Evolutionary conservation across 2,888 invertebrate species (phyloP).

Genomic region (Macrophya alboannulata): DNA sequence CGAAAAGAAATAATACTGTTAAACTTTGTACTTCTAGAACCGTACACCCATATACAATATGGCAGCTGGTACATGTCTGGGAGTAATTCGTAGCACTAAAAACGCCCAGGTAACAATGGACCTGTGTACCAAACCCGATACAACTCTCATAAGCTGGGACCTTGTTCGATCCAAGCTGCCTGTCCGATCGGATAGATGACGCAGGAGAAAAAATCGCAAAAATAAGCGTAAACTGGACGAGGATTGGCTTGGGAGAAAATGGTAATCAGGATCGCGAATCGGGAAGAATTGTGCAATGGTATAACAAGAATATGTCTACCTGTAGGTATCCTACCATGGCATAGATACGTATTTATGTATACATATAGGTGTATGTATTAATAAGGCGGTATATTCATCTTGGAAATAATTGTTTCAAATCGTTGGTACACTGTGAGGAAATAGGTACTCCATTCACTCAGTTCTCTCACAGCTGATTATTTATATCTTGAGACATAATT

Average conservation of each 20-base stretch:
- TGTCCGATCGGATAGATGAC: conserved; percentile 71
- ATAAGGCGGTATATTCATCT: background rate
- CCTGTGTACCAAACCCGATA: conserved; percentile 82
- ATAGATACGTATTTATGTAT: background rate
- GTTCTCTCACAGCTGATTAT: background rate
- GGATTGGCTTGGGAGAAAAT: conserved; percentile 64
- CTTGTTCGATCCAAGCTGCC: conserved; percentile 76
- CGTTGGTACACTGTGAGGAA: background rate
- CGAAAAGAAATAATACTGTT: background rate
- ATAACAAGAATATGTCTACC: background rate
- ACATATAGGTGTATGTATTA: background rate
- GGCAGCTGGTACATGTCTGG: conserved; percentile 92
- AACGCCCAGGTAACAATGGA: conserved; percentile 83
- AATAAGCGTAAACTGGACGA: conserved; percentile 62
- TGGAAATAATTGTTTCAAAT: background rate
- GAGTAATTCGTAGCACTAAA: conserved; percentile 80
- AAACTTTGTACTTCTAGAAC: conserved; percentile 81
- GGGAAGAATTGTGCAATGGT: conserved; percentile 16
- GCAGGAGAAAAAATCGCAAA: conserved; percentile 60
- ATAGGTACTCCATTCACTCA: background rate
- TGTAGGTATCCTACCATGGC: background rate
- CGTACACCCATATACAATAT: conserved; percentile 92
- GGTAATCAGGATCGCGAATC: conserved; percentile 57
- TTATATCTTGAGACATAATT: background rate
- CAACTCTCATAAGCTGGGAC: conserved; percentile 82